Conservation (phyloP, 2,113 vertebrate species). For the Baryphthengus martii region DNA sequence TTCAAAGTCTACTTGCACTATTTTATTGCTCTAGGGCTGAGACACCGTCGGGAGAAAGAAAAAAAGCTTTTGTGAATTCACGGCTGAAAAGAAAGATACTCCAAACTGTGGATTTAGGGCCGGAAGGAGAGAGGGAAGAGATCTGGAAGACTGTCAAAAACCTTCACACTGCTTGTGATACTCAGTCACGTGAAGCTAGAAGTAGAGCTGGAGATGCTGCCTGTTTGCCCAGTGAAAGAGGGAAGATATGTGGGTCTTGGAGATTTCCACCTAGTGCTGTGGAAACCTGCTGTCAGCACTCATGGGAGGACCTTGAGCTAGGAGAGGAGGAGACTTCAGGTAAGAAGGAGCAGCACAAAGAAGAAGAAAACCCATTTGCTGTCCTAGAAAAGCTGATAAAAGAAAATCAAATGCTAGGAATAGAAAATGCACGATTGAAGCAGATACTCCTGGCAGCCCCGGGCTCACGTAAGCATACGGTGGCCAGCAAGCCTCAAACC, state of each 20-base stretch:
- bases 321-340: not conserved
- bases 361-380: not conserved
- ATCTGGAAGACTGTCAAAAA: not conserved
- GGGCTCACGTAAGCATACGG: not conserved
- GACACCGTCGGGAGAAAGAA: not conserved
- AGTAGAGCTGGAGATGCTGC: not conserved
- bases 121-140: not conserved
- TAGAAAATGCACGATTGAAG: not conserved
- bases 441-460: not conserved
- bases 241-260: not conserved
- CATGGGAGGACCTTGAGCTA: not conserved
- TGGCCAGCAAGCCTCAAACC: not conserved
- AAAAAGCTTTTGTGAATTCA: not conserved
- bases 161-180: not conserved
- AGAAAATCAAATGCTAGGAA: not conserved
- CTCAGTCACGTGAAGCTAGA: not conserved
- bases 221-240: not conserved
- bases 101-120: not conserved
- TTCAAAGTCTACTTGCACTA: not conserved
- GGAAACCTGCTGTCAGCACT: not conserved
- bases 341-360: not conserved
- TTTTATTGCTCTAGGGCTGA: not conserved
- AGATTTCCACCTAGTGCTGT: not conserved
- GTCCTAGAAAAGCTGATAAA: not conserved
- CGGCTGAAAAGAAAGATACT: not conserved